A percentile compares a stretch with the other conserved stretches of the same genome.
Conservation (phyloP, 2,113 vertebrate genomes). For the Thinocorus orbignyianus region DNA sequence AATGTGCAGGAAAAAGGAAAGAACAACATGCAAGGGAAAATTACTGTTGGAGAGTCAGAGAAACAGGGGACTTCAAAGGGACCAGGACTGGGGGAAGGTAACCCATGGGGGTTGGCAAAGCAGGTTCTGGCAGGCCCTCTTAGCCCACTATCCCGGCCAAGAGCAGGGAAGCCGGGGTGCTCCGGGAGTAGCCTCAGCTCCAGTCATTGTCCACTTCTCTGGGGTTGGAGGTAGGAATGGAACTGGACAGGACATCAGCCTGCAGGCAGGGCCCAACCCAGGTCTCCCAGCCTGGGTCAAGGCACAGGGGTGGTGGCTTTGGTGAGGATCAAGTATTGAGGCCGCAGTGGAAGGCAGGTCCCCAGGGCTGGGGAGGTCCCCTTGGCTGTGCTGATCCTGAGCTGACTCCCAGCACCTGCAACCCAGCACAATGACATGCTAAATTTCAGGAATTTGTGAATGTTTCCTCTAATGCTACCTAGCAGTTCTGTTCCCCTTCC, state of each 20-base stretch:
- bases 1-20: background rate
- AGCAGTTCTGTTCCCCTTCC: no score
- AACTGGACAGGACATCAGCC: no score
- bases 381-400: background rate
- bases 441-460: background rate
- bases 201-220: background rate
- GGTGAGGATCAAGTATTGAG: fast-evolving
- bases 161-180: background rate
- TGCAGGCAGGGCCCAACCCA: fast-evolving
- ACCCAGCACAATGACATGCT: background rate
- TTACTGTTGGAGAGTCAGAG: fast-evolving
- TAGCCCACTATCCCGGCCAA: background rate
- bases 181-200: background rate
- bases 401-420: fast-evolving
- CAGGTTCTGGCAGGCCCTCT: background rate
- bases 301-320: fast-evolving
- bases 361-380: fast-evolving
- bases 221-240: background rate
- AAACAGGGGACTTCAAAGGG: fast-evolving
- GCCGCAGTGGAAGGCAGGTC: background rate
- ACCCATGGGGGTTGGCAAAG: background rate
- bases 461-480: background rate
- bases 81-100: fast-evolving
- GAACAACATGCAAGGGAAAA: background rate
- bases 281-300: background rate